Evolutionary conservation across 2,797 vertebrate genomes (phyloP), one percentile per base, ranked within the genome.

Genomic region (Sebastes iracundus): DNA sequence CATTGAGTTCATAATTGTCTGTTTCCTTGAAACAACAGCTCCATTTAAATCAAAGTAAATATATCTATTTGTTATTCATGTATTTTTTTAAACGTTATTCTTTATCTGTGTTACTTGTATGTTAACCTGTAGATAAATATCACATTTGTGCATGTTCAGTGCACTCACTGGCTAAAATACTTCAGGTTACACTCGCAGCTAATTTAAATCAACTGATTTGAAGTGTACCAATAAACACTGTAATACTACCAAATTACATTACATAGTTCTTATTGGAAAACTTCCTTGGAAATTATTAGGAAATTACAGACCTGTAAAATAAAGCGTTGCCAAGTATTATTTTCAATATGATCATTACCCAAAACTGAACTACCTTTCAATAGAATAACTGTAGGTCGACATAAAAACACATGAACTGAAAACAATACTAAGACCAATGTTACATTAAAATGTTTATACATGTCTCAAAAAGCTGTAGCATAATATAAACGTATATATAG

Each of bases 391-490:
- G 7, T 20, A 28, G 9, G 20, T 42, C 22, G 0, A 52, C 23
- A 13, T 23, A 5, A 28, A 58, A 81, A 58, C 11, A 14, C 0
- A 27, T 42, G 13, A 0, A 38, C 18, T 16, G 2, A 61, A n/a
- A 59, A 28, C 46, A 1, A 64, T 0, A 42, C 22, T 0, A 23
- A 64, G 3, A 70, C 38, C 32, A 38, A 42, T 3, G 18, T 78
- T 12, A 53, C 25, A 72, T 69, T 4, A 63, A 82, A 59, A 83
- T 79, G 20, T 90, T 86, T 79, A 82, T 81, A 75, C 16, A 60
- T 65, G 20, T 14, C 2, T 58, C 20, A 75, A 79, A 64, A n/a
- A 58, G 22, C 5, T 25, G 25, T 16, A 60, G 33, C 49, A 64
- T 49, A 75, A 72, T 68, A 73, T 28, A 62, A 42, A 72, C 28